Percentiles rank a stretch among this genome's conserved stretches.
Evolutionary conservation across 2,797 vertebrate genomes (phyloP).

Genomic region (Neomorphus geoffroyi): DNA sequence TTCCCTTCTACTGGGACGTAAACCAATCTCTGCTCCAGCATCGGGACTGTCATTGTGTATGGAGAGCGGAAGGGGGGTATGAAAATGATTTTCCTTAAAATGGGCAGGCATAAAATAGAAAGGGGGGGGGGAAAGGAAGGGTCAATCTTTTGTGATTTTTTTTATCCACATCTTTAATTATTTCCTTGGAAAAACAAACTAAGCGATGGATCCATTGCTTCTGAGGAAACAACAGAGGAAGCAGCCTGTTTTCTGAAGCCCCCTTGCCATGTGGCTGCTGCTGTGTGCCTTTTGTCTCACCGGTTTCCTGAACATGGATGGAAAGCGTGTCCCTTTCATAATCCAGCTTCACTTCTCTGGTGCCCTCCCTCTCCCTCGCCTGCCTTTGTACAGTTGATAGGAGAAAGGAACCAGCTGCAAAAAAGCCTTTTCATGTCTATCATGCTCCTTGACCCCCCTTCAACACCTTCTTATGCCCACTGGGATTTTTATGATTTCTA

Average conservation of each 20-base stretch:
- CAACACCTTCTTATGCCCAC: conserved; percentile 72
- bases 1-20: conserved; percentile 59
- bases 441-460: conserved; percentile 74
- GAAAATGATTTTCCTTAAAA: conserved; percentile 66
- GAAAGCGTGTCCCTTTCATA: conserved; percentile 61
- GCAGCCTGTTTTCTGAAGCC: conserved; percentile 68
- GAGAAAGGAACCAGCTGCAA: conserved; percentile 75
- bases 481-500: conserved; percentile 73
- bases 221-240: conserved; percentile 78
- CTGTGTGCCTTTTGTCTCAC: conserved; percentile 74
- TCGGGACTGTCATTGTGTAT: neutral
- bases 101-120: neutral
- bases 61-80: conserved; percentile 59
- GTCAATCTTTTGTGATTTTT: conserved; percentile 53
- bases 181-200: conserved; percentile 83
- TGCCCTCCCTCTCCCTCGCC: neutral
- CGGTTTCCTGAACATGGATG: conserved; percentile 75
- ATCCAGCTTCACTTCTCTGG: conserved; percentile 15
- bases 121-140: neutral
- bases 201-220: conserved; percentile 64
- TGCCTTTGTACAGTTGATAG: conserved; percentile 60
- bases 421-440: conserved; percentile 72
- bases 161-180: conserved; percentile 79
- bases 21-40: conserved; percentile 36
- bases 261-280: conserved; percentile 61